phyloP scores from a whole-genome alignment of 2,888 invertebrate genomes.

The Protodeltote pygarga region DNA sequence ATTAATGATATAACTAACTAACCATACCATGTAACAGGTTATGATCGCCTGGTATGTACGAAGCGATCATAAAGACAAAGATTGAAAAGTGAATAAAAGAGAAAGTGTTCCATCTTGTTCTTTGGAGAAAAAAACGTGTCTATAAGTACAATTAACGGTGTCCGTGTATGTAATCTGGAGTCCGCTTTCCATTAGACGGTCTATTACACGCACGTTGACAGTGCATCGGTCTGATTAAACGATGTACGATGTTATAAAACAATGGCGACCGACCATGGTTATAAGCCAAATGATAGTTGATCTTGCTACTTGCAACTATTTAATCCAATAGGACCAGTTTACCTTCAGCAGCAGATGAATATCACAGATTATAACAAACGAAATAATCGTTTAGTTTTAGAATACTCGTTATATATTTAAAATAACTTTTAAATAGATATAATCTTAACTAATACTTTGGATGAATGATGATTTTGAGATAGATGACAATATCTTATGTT shows the following conservation, averaged over 20 bases:
- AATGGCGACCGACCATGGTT: conserved; percentile 30
- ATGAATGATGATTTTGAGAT: too few relatives aligned
- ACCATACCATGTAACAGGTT: too few relatives aligned
- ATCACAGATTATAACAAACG: conserved; percentile 23
- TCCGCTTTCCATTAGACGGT: conserved; percentile 49
- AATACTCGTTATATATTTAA: not conserved
- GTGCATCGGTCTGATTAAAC: conserved; percentile 36
- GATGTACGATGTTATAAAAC: conserved; percentile 35
- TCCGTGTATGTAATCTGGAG: conserved; percentile 43
- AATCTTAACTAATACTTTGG: too few relatives aligned
- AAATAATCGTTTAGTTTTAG: conserved; percentile 21
- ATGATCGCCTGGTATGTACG: too few relatives aligned
- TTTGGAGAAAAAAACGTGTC: conserved; percentile 39
- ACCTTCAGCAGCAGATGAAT: conserved; percentile 41
- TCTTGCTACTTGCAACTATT: conserved; percentile 37
- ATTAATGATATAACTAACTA: too few relatives aligned
- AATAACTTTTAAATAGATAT: too few relatives aligned
- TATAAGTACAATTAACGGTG: conserved; percentile 44
- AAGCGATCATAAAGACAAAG: not conserved
- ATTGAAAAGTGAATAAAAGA: conserved; percentile 29
- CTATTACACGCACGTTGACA: conserved; percentile 44
- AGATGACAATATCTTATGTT: too few relatives aligned
- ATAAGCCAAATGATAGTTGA: conserved; percentile 31
- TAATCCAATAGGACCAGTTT: conserved; percentile 38
- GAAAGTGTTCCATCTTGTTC: conserved; percentile 41